Evolutionary conservation across 1,140 invertebrate species (phyloP), one percentile per base, ranked within the genome.

Genomic region (Lucilia cuprina): DNA sequence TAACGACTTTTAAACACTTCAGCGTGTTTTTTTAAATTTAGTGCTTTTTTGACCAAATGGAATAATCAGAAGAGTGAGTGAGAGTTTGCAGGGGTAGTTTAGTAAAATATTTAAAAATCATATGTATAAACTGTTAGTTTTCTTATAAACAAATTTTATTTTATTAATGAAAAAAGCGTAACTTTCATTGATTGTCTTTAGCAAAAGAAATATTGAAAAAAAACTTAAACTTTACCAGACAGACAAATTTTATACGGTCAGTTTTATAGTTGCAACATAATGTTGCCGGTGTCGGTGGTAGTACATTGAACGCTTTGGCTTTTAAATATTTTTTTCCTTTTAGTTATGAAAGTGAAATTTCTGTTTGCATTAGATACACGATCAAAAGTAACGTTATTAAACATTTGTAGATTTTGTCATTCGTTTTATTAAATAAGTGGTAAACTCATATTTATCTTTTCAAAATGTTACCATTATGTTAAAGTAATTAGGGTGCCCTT

Each of bases 1-100:
- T 49, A 80, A 80, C 77, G 77, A 80, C 77, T 50, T 80, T 80
- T 80, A 49, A 80, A 70, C 65, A 70, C 65, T 70, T 55, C 13
- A 55, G 50, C 50, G 50, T 55, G 12, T 55, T 41, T 41, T 55
- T 55, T 2, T 0, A 55, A 55, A 2, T 55, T 55, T 14, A 12
- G 50, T 14, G n/a, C n/a, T n/a, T 55, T 55, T 12, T 41, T 41
- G 41, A 10, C 41, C 41, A 41, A 2, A 41, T 55, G 50, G 0
- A 55, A 5, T 55, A 55, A 55, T 55, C 50, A 55, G 4, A 55
- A 41, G 41, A 41, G 41, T 41, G 41, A 41, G 41, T 41, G 41
- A 41, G 41, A 41, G 41, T 41, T 41, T 41, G 41, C 41, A 41
- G 5, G n/a, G 65, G 65, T 70, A 25, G n/a, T 10, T 17, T 0